A percentile compares a stretch with the other conserved stretches of the same genome.
Conservation (phyloP, 2,113 vertebrate species). For the Sylvilagus bachmani region DNA sequence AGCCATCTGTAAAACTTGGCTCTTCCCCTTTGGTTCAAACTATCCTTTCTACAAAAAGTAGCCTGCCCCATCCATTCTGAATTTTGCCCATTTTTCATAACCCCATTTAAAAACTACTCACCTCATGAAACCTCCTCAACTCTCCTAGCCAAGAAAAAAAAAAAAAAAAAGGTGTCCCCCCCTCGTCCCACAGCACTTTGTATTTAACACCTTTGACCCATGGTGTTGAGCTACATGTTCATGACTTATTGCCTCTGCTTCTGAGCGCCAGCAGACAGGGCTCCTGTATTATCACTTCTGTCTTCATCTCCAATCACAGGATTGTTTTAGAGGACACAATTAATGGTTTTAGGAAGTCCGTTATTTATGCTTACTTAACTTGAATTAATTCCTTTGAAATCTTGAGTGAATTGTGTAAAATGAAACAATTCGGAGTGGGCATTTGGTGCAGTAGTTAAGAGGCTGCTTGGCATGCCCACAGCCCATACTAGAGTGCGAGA, state of each 20-base stretch:
- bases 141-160: neutral
- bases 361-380: neutral
- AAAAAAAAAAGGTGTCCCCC: neutral
- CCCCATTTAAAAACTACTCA: neutral
- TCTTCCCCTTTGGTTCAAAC: constrained; percentile 22
- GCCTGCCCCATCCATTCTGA: neutral
- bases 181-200: neutral
- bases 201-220: neutral
- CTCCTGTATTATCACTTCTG: neutral
- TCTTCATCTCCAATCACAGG: neutral
- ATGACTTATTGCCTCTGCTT: neutral
- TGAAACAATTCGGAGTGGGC: no score
- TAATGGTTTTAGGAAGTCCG: neutral
- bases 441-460: no score
- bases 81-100: neutral
- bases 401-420: neutral
- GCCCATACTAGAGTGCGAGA: no score
- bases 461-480: no score
- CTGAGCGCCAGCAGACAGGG: neutral
- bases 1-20: neutral
- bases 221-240: neutral
- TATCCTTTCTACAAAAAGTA: neutral
- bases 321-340: neutral
- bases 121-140: neutral
- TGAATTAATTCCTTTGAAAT: neutral